Conservation (phyloP, 1,140 invertebrate genomes). For the Calosoma granatense region DNA sequence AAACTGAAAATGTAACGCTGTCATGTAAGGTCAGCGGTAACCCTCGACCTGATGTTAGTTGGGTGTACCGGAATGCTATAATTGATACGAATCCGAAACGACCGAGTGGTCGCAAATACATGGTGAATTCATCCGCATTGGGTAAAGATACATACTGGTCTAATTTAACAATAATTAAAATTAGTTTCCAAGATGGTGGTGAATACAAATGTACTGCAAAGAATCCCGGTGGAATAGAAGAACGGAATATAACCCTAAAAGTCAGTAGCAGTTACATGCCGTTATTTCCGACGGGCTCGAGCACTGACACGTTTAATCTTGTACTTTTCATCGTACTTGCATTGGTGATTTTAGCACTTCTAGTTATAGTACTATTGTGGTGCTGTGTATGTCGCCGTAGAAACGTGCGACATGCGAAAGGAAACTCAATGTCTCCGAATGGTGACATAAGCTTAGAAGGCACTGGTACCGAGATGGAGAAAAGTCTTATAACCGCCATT, state of each 20-base stretch:
- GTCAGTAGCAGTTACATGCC: constrained; percentile 38
- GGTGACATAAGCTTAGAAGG: constrained; percentile 47
- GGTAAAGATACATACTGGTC: constrained; percentile 50
- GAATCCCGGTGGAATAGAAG: constrained; percentile 72
- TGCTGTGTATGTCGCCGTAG: constrained; percentile 55
- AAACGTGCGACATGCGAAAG: constrained; percentile 38
- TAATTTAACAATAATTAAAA: constrained; percentile 64
- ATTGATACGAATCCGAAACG: constrained; percentile 45
- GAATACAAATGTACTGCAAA: constrained; percentile 80
- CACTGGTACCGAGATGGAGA: constrained; percentile 60
- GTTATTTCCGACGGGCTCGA: constrained; percentile 32
- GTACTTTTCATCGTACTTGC: constrained; percentile 36
- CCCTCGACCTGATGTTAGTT: constrained; percentile 61
- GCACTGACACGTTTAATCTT: constrained; percentile 26
- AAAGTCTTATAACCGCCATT: constrained; percentile 66
- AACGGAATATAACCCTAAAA: constrained; percentile 57
- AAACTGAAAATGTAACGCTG: constrained; percentile 59
- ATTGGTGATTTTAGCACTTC: constrained; percentile 44
- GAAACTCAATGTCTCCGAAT: constrained; percentile 48
- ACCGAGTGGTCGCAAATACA: constrained; percentile 41
- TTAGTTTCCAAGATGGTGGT: constrained; percentile 65
- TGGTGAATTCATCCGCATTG: constrained; percentile 33
- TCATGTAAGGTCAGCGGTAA: constrained; percentile 67
- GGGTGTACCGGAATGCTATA: constrained; percentile 59
- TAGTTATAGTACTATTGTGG: constrained; percentile 51